Evolutionary conservation across 1,140 invertebrate species (phyloP).

Genomic region (Globodera rostochiensis): DNA sequence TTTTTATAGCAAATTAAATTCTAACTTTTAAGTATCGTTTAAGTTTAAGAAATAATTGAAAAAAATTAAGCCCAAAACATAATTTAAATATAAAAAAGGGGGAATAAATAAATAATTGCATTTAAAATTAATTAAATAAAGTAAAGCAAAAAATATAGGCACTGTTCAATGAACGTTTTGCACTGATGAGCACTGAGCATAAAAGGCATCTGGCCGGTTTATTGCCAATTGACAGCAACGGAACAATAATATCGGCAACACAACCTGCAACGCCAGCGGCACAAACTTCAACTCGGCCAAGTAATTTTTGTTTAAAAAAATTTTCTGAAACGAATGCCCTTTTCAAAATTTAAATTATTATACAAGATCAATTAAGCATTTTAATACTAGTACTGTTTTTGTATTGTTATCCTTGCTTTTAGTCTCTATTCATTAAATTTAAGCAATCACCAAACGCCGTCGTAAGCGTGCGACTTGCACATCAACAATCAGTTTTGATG

Average conservation of each 20-base stretch:
- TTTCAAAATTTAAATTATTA: not conserved
- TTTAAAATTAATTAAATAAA: too few relatives aligned
- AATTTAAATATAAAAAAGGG: too few relatives aligned
- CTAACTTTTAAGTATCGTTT: too few relatives aligned
- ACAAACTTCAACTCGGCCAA: not conserved
- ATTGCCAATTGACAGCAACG: not conserved
- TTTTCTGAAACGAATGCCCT: too few relatives aligned
- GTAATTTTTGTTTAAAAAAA: not conserved
- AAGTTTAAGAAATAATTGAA: too few relatives aligned
- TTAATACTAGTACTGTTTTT: too few relatives aligned
- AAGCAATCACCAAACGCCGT: not conserved
- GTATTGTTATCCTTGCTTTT: not conserved
- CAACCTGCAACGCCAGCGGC: not conserved
- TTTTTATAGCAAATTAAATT: too few relatives aligned
- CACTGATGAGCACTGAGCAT: not conserved
- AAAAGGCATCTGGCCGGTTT: not conserved
- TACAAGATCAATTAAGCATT: not conserved
- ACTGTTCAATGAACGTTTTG: not conserved
- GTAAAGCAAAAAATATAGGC: not conserved
- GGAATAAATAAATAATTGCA: too few relatives aligned
- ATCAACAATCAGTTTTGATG: constrained; percentile 9
- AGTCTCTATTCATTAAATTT: not conserved
- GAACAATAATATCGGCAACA: not conserved
- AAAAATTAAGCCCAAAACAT: too few relatives aligned
- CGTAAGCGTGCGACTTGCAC: constrained; percentile 16